Conservation (phyloP, 2,113 vertebrate species). For the Hystrix cristata region DNA sequence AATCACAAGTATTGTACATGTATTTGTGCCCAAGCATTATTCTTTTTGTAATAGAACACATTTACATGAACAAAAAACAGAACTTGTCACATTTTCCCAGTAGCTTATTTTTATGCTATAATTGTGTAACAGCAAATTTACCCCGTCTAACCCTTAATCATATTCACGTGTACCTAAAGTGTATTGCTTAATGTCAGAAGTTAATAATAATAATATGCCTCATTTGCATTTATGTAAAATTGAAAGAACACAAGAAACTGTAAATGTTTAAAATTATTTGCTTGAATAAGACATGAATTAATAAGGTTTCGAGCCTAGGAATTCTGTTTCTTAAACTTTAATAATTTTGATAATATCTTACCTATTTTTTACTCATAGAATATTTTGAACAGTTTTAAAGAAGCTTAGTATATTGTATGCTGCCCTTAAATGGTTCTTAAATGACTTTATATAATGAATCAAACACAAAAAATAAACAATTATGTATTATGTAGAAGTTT, state of each 20-base stretch:
- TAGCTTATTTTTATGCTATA: slow-evolving; percentile 80
- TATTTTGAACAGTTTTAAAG: slow-evolving; percentile 38
- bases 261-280: slow-evolving; percentile 69
- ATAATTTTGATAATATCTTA: slow-evolving; percentile 63
- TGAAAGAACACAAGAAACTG: slow-evolving; percentile 68
- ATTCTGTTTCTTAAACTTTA: slow-evolving; percentile 59
- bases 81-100: slow-evolving; percentile 74
- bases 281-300: slow-evolving; percentile 72
- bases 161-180: slow-evolving; percentile 73
- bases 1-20: slow-evolving; percentile 71
- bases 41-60: slow-evolving; percentile 75
- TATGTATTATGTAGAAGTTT: slow-evolving; percentile 54
- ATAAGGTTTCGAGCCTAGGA: slow-evolving; percentile 47
- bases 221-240: slow-evolving; percentile 68
- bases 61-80: slow-evolving; percentile 76
- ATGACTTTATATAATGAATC: slow-evolving; percentile 56
- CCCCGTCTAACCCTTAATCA: slow-evolving; percentile 76
- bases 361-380: slow-evolving; percentile 34
- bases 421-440: slow-evolving; percentile 19
- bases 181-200: slow-evolving; percentile 75
- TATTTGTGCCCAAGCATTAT: slow-evolving; percentile 77
- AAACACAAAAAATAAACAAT: slow-evolving; percentile 60
- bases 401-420: slow-evolving; percentile 14
- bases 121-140: slow-evolving; percentile 76
- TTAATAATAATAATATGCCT: slow-evolving; percentile 81